phyloP scores from a whole-genome alignment of 2,888 invertebrate genomes.

The Lordiphosa fenestrarum region DNA sequence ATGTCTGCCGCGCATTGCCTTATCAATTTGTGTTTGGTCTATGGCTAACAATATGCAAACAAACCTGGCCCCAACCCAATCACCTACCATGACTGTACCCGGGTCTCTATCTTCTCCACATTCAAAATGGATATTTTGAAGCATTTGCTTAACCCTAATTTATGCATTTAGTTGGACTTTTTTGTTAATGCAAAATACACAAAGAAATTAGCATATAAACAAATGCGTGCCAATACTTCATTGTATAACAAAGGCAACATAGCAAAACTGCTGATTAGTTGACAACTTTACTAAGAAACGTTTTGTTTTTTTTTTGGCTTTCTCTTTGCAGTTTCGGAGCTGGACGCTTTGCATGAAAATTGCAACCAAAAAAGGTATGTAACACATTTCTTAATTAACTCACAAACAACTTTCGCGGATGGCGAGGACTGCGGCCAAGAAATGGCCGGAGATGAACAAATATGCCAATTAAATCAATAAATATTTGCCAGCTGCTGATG shows the following conservation, averaged over 20 bases:
- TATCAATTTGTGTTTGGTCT: slow-evolving; percentile 30
- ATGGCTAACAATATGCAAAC: slow-evolving; percentile 25
- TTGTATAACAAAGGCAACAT: slow-evolving; percentile 20
- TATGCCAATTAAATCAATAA: slow-evolving; percentile 63
- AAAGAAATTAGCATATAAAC: slow-evolving; percentile 33
- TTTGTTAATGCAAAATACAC: slow-evolving; percentile 36
- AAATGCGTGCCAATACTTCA: slow-evolving; percentile 38
- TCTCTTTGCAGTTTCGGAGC: slow-evolving; percentile 55
- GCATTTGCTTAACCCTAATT: slow-evolving; percentile 32
- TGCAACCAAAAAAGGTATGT: slow-evolving; percentile 59
- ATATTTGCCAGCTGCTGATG: slow-evolving; percentile 58
- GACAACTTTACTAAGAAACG: slow-evolving; percentile 38
- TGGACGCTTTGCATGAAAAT: slow-evolving; percentile 57
- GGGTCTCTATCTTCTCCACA: slow-evolving; percentile 10
- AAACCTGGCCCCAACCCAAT: slow-evolving; percentile 35
- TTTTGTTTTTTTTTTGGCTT: slow-evolving; percentile 22
- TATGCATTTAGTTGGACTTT: slow-evolving; percentile 36
- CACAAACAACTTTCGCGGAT: slow-evolving; percentile 27
- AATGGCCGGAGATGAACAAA: slow-evolving; percentile 35
- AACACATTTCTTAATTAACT: slow-evolving; percentile 36
- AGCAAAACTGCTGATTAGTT: slow-evolving; percentile 20
- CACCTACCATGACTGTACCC: slow-evolving; percentile 20
- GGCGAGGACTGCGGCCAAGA: slow-evolving; percentile 1
- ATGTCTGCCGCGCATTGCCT: slow-evolving; percentile 31
- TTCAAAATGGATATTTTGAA: background rate